A percentile compares a stretch with the other conserved stretches of the same genome.
Conservation (phyloP, 2,113 vertebrate genomes). For the Stictonetta naevosa region DNA sequence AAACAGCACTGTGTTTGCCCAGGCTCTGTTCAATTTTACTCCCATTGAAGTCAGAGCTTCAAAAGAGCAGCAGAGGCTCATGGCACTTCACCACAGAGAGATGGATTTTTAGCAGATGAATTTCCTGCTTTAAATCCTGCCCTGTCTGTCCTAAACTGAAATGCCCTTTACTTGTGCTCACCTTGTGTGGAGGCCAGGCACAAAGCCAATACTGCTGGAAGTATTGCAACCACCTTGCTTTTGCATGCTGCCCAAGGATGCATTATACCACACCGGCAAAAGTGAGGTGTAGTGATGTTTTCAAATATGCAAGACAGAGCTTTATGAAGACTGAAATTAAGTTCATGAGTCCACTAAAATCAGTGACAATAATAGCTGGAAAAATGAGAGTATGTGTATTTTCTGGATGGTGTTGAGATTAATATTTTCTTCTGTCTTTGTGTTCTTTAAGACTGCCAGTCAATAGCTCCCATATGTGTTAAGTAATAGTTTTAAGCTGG, state of each 20-base stretch:
- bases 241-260: fast-evolving
- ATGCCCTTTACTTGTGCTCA: neutral
- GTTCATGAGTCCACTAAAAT: neutral
- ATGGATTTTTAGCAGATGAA: neutral
- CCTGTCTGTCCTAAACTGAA: neutral
- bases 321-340: neutral
- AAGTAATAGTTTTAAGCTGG: constrained; percentile 45
- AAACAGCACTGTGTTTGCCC: constrained; percentile 49
- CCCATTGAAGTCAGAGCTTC: neutral
- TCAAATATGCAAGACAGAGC: neutral
- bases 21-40: neutral
- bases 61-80: neutral
- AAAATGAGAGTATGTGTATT: neutral
- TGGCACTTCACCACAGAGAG: neutral
- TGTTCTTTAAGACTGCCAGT: neutral
- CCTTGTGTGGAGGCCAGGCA: neutral
- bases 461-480: neutral
- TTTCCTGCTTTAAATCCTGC: neutral
- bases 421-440: neutral
- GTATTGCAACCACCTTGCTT: neutral
- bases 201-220: fast-evolving
- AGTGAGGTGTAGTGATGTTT: neutral
- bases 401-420: neutral
- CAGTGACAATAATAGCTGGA: neutral
- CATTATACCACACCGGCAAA: neutral